Percentiles rank a stretch among this genome's conserved stretches.
phyloP scores from a whole-genome alignment of 1,140 invertebrate species.

The Aethina tumida region DNA sequence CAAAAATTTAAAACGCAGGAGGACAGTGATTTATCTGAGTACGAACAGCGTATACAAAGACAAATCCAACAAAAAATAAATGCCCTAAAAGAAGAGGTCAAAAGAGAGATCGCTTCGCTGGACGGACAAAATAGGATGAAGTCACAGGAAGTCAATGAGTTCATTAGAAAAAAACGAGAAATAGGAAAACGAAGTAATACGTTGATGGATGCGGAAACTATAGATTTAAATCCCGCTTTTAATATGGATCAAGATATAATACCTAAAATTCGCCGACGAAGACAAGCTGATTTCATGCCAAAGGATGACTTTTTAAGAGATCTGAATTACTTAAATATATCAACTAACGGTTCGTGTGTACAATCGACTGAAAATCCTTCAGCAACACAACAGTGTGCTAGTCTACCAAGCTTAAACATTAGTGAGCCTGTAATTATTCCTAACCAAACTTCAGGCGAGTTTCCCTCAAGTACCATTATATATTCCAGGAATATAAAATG shows the following conservation, averaged over 20 bases:
- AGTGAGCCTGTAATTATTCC: neutral
- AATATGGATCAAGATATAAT: slow-evolving; percentile 16
- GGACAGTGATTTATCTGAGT: no score
- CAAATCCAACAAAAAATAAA: slow-evolving; percentile 28
- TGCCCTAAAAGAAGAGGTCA: slow-evolving; percentile 31
- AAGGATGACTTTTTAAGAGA: no score
- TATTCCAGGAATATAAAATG: no score
- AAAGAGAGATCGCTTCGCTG: slow-evolving; percentile 26
- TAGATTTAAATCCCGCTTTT: slow-evolving; percentile 21
- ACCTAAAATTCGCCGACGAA: slow-evolving; percentile 21
- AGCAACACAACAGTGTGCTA: neutral
- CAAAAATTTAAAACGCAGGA: neutral
- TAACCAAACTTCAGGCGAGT: no score
- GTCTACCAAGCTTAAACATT: neutral
- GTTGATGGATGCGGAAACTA: slow-evolving; percentile 25
- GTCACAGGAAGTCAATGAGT: slow-evolving; percentile 8
- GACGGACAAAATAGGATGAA: slow-evolving; percentile 8
- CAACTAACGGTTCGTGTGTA: neutral
- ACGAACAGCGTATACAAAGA: slow-evolving; percentile 24
- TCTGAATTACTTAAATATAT: neutral
- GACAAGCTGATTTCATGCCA: slow-evolving; percentile 3
- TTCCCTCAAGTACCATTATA: no score
- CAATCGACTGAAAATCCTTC: neutral
- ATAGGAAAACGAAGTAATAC: slow-evolving; percentile 21
- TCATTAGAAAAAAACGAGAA: slow-evolving; percentile 10